phyloP scores from a whole-genome alignment of 2,888 invertebrate species.

The Drosophila putrida region DNA sequence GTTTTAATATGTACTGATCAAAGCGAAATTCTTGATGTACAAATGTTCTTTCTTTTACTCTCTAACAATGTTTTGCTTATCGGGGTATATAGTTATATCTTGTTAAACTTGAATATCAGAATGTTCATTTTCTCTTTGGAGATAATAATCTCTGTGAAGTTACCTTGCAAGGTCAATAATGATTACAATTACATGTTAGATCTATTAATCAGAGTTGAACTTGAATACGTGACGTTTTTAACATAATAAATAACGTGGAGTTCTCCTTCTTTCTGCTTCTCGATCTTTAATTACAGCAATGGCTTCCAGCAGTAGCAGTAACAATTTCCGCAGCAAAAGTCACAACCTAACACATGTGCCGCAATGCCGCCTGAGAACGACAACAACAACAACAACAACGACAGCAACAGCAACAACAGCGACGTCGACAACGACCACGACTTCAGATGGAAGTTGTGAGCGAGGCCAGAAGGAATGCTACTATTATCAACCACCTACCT shows the following conservation, averaged over 20 bases:
- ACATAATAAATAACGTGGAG: slow-evolving; percentile 1
- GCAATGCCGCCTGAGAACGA: slow-evolving; percentile 70
- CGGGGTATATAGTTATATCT: too few species aligned
- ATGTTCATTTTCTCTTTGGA: too few species aligned
- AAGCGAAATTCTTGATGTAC: too few species aligned
- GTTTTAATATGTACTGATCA: too few species aligned
- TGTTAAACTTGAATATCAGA: too few species aligned
- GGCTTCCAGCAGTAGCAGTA: slow-evolving; percentile 83
- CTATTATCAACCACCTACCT: slow-evolving; percentile 75
- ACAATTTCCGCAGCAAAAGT: slow-evolving; percentile 62
- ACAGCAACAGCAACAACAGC: slow-evolving; percentile 32
- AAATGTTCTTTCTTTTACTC: too few species aligned
- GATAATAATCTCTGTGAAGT: slow-evolving; percentile 1
- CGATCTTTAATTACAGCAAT: slow-evolving; percentile 75
- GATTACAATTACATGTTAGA: slow-evolving; percentile 4
- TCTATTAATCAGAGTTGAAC: not conserved
- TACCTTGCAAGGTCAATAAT: slow-evolving; percentile 10
- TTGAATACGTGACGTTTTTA: slow-evolving; percentile 14
- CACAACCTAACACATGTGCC: slow-evolving; percentile 68
- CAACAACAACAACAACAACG: slow-evolving; percentile 33
- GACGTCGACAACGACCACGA: slow-evolving; percentile 37
- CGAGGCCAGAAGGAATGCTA: slow-evolving; percentile 69
- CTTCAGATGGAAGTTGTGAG: slow-evolving; percentile 44
- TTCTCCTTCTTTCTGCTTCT: not conserved
- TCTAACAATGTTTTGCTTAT: too few species aligned